Evolutionary conservation across 2,797 vertebrate species (phyloP).

Genomic region (Dromococcyx pavoninus): DNA sequence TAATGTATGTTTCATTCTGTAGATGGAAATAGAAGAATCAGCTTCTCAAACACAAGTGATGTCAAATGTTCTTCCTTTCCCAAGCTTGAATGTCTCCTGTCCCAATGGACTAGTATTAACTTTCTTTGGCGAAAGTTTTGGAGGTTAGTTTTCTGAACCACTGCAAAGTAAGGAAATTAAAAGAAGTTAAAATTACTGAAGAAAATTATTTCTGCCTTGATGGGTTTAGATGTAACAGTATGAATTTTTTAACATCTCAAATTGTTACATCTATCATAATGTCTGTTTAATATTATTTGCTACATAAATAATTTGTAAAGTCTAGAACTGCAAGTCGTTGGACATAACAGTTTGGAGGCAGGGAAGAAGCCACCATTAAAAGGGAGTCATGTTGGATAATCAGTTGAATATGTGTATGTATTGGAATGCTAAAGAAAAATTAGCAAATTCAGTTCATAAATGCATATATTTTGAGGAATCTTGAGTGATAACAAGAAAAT

Average conservation of each 20-base stretch:
- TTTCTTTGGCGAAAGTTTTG: slow-evolving; percentile 73
- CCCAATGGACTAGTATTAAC: slow-evolving; percentile 86
- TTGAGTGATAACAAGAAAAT: neutral
- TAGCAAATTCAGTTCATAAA: neutral
- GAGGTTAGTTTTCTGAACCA: slow-evolving; percentile 75
- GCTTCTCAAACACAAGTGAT: neutral
- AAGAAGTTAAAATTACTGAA: neutral
- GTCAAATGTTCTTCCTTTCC: slow-evolving; percentile 64
- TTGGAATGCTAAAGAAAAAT: neutral
- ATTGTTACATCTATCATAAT: neutral
- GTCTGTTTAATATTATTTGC: neutral
- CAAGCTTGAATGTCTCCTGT: slow-evolving; percentile 80
- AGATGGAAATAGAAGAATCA: slow-evolving; percentile 62
- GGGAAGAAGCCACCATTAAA: neutral
- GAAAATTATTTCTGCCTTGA: neutral
- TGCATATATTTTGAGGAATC: neutral
- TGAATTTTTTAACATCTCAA: neutral
- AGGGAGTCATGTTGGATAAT: neutral
- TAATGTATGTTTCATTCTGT: neutral
- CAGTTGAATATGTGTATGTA: neutral
- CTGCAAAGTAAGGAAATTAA: neutral
- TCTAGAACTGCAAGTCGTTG: neutral
- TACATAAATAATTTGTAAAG: neutral
- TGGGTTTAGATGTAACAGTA: neutral
- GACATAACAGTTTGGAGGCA: neutral